A percentile compares a stretch with the other conserved stretches of the same genome.
Evolutionary conservation across 2,888 invertebrate genomes (phyloP).

Genomic region (Conchocele bisecta): DNA sequence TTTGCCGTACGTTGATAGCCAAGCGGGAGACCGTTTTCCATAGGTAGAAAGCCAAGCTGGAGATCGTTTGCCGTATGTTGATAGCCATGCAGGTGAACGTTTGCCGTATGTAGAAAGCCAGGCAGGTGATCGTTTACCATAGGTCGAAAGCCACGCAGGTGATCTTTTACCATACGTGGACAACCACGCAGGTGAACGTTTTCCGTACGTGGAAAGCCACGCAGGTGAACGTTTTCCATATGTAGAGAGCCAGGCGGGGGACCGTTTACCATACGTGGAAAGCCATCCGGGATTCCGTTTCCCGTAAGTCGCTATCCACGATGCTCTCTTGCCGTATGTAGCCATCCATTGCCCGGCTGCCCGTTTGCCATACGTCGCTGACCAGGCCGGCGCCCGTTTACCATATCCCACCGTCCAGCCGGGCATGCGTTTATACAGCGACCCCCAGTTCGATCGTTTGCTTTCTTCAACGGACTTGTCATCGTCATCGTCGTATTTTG

Average conservation of each 20-base stretch:
- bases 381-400: constrained; percentile 33
- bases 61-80: no score
- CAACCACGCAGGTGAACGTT: constrained; percentile 23
- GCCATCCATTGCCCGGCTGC: constrained; percentile 32
- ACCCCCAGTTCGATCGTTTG: constrained; percentile 4
- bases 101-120: no score
- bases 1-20: no score
- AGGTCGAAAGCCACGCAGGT: no score
- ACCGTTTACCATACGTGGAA: constrained; percentile 27
- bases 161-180: no score
- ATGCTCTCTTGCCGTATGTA: constrained; percentile 35
- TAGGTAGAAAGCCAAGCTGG: no score
- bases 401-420: constrained; percentile 24
- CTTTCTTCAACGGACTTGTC: background rate
- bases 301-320: constrained; percentile 36
- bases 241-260: constrained; percentile 11
- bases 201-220: constrained; percentile 31
- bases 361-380: constrained; percentile 25
- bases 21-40: no score
- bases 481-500: background rate
- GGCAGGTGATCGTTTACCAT: no score
- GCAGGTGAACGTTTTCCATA: no score
- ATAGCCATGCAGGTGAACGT: no score
- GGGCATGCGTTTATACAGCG: constrained; percentile 21
- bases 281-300: constrained; percentile 10